phyloP scores from a whole-genome alignment of 2,888 invertebrate genomes.

The Ptilodon capucinus region DNA sequence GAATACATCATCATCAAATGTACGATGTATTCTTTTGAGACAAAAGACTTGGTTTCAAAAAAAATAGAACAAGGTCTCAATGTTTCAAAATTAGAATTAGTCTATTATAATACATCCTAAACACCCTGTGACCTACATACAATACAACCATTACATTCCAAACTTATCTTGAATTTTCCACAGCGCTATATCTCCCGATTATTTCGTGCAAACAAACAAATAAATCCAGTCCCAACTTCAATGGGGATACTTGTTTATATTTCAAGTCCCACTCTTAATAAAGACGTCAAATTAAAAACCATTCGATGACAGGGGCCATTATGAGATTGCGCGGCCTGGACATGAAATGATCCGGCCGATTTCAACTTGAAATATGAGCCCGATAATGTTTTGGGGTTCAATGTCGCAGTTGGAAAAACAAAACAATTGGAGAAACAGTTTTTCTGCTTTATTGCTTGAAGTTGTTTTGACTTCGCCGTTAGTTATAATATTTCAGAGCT shows the following conservation, averaged over 20 bases:
- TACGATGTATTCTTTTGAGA: no score
- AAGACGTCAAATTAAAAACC: slow-evolving; percentile 30
- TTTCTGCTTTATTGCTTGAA: neutral
- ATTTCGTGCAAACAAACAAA: neutral
- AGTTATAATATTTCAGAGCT: no score
- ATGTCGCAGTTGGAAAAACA: neutral
- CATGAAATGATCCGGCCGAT: slow-evolving; percentile 6
- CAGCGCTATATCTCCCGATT: neutral
- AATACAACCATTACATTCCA: neutral
- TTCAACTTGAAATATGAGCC: slow-evolving; percentile 13
- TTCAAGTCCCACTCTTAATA: slow-evolving; percentile 4
- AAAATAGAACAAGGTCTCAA: no score
- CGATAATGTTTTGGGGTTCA: neutral
- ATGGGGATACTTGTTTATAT: neutral
- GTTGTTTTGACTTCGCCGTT: neutral
- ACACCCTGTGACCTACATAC: neutral
- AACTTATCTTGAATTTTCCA: neutral
- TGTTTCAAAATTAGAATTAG: no score
- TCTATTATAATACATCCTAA: no score
- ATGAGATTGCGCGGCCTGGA: slow-evolving; percentile 17
- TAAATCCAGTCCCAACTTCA: neutral
- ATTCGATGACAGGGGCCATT: slow-evolving; percentile 20
- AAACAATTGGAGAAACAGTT: neutral
- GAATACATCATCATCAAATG: no score
- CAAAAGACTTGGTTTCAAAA: no score